Evolutionary conservation across 2,797 vertebrate genomes (phyloP).

Genomic region (Siniperca obscura): DNA sequence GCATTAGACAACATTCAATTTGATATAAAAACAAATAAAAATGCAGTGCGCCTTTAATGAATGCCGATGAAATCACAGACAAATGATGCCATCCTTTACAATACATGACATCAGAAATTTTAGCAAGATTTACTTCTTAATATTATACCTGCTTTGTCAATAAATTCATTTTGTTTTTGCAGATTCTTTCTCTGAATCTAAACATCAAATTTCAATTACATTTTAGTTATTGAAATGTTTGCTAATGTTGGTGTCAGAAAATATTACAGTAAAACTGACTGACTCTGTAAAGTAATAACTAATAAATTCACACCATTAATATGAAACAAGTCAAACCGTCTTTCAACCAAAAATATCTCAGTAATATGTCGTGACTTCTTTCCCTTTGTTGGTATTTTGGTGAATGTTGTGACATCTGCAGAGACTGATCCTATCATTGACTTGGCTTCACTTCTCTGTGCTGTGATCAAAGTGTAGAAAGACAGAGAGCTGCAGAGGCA

Average conservation of each 20-base stretch:
- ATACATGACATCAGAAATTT: neutral
- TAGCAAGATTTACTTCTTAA: neutral
- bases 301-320: neutral
- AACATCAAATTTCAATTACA: neutral
- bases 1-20: neutral
- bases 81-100: neutral
- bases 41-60: neutral
- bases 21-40: neutral
- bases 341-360: constrained; percentile 7
- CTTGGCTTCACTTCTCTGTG: constrained; percentile 18
- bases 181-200: neutral
- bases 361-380: constrained; percentile 1
- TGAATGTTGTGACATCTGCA: constrained; percentile 10
- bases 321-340: neutral
- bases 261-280: neutral
- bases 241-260: neutral
- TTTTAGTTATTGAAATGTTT: constrained; percentile 1
- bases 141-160: neutral
- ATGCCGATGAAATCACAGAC: neutral
- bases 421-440: constrained; percentile 2
- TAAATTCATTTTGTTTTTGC: neutral
- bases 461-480: constrained; percentile 59
- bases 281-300: neutral
- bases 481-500: constrained; percentile 37
- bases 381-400: constrained; percentile 16